Base-by-base conservation (phyloP, 1,140 invertebrate species). In the Solenopsis invicta region DNA sequence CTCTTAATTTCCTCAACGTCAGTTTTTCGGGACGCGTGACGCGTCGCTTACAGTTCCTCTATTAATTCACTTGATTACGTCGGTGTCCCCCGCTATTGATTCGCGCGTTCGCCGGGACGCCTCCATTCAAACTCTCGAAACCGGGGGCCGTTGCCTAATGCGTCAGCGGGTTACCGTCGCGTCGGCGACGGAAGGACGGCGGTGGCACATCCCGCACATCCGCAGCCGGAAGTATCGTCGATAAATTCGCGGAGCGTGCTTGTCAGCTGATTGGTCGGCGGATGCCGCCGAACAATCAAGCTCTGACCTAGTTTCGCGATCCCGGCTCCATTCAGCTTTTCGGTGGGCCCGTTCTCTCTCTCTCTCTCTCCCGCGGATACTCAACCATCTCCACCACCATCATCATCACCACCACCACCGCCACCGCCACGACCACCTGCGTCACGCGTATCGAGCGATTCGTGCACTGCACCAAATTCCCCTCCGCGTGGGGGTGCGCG, bases 281-380 rank as follows among this genome's bases (percentile, higher is more conserved):
- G 74, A 82, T 69, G 88, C 78, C 4, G 85, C 67, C 86, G 81
- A 87, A 80, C 64, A 67, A 82, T 88, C 78, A 78, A 84, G 71
- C 74, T 75, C 45, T 93, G 93, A 93, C 93, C 93, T 80, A 94
- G 87, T 94, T 93, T 90, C 62, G 59, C 41, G 10, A 62, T 78
- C 24, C 64, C 87, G 66, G 41, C 66, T 93, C 89, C 93, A 93
- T 94, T 94, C 93, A 93, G 92, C 90, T 94, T 93, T 93, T 94
- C 90, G 74, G 72, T 80, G 69, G 64, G 77, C 45, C 82, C 78
- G 78, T 75, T 88, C 85, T 62, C 41, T 56, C 18, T 66, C 45
- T 78, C 78, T 75, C 78, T 88, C 85, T 62, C 41, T 56, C 18
- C 72, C 37, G 50, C 66, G 48, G 77, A 88, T 82, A 80, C 21